Percentiles rank a stretch among this genome's conserved stretches.
Conservation (phyloP, 35 echinoderm and acorn worm species). For the Ophioderma brevispina region DNA sequence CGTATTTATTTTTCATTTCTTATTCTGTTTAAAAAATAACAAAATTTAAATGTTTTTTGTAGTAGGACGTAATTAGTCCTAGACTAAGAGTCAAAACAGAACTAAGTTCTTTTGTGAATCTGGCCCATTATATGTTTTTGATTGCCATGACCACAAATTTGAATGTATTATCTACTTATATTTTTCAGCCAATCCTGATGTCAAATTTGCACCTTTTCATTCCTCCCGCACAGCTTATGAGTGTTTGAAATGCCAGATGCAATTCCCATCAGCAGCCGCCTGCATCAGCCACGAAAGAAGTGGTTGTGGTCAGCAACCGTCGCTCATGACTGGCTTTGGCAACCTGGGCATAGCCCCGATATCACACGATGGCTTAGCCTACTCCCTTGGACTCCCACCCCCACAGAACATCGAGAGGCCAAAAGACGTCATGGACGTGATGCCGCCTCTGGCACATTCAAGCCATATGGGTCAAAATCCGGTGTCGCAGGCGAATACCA, state of each 20-base stretch:
- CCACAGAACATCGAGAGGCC: not conserved
- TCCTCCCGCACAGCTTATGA: slow-evolving; percentile 6
- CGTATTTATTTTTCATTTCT: too few relatives aligned
- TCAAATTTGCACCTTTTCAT: not conserved
- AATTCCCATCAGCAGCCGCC: not conserved
- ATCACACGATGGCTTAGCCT: not conserved
- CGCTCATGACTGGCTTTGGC: not conserved
- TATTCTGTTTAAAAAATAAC: too few relatives aligned
- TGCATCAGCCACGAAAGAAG: not conserved
- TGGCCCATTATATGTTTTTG: too few relatives aligned
- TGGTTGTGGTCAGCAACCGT: not conserved
- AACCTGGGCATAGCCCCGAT: not conserved
- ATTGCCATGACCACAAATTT: too few relatives aligned
- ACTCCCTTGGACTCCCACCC: not conserved
- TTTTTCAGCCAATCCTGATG: slow-evolving; percentile 6
- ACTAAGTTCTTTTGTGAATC: too few relatives aligned
- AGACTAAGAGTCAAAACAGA: too few relatives aligned
- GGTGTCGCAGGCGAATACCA: not conserved
- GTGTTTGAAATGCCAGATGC: not conserved
- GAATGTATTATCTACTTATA: not conserved
- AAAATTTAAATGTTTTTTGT: too few relatives aligned
- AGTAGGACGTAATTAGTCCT: too few relatives aligned
- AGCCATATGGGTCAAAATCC: not conserved
- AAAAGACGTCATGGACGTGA: too few relatives aligned
- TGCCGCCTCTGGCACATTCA: not conserved